Base-by-base conservation (phyloP, 2,113 vertebrate genomes). In the Hippopotamus amphibius region DNA sequence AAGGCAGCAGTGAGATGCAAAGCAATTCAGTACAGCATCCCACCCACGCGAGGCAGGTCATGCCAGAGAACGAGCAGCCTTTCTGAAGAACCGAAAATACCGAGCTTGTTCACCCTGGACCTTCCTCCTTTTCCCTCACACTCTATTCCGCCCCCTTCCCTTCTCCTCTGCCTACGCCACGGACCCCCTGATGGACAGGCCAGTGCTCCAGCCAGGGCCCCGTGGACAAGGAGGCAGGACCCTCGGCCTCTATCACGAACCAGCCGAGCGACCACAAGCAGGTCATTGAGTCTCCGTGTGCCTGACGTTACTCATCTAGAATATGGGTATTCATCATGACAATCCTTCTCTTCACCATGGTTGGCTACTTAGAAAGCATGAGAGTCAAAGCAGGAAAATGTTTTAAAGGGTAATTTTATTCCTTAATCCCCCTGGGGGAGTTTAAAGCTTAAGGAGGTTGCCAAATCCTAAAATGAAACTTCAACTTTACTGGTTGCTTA, bases 361-460 rank as follows among this genome's bases (percentile, higher is more conserved):
- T 16, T 71, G 6, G 50, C 61, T 43, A 7, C 48, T 43, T 59
- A 57, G 90, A 92, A 81, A 94, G 79, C 26, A 57, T 10, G 26
- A n/a, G 8, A 79, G 21, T 66, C n/a, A 79, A 95, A 88, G 41
- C 22, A 76, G 22, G 24, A 94, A 92, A 90, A 66, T n/a, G n/a
- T 65, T 72, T 95, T 72, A 66, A 50, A 71, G 19, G 16, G 3
- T 16, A 53, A 50, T 79, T 94, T 50, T 72, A 84, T 53, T 53
- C 59, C 65, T 48, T 65, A 84, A 69, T 87, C 41, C 15, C 85
- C 63, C 14, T 37, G 26, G 22, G 26, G 26, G 28, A 88, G 59
- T 37, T 86, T 77, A 96, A 95, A 69, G 61, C 68, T 63, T 63
- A 68, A 93, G 87, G 81, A 90, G 33, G 37, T 22, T 46, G 7